Percentiles rank a stretch among this genome's conserved stretches.
Evolutionary conservation across 2,113 vertebrate genomes (phyloP).

Genomic region (Mastomys coucha): DNA sequence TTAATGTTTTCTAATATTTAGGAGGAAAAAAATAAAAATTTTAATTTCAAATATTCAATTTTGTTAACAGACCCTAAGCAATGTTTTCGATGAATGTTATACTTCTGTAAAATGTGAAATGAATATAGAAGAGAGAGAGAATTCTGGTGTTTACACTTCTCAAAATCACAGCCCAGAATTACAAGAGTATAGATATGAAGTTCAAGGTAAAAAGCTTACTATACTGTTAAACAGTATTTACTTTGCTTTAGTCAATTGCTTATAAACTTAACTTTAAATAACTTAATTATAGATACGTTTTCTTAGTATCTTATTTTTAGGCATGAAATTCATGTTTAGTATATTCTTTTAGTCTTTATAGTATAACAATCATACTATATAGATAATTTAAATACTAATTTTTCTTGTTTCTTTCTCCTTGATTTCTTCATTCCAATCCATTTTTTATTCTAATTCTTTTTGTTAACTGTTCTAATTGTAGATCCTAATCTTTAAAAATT

Average conservation of each 20-base stretch:
- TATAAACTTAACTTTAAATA: conserved; percentile 7
- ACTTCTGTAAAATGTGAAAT: conserved; percentile 77
- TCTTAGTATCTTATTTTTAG: conserved; percentile 11
- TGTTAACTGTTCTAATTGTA: not conserved
- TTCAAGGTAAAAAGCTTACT: conserved; percentile 87
- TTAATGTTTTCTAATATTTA: conserved; percentile 47
- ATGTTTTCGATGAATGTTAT: conserved; percentile 82
- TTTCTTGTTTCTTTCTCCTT: not conserved
- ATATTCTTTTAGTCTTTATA: conserved; percentile 34
- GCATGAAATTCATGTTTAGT: conserved; percentile 42
- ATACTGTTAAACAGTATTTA: conserved; percentile 30
- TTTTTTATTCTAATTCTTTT: conserved; percentile 9
- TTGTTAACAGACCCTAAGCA: conserved; percentile 86
- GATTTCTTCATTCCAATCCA: not conserved
- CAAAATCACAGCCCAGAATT: conserved; percentile 82
- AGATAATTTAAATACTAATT: not conserved
- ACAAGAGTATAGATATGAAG: conserved; percentile 77
- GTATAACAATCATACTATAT: not conserved
- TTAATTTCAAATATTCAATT: conserved; percentile 62
- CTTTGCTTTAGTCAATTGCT: conserved; percentile 49
- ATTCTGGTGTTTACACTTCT: conserved; percentile 55
- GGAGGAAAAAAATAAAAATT: conserved; percentile 42
- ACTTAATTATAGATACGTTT: conserved; percentile 32
- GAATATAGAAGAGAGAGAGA: conserved; percentile 41
- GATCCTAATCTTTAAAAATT: conserved; percentile 13